Percentiles rank a stretch among this genome's conserved stretches.
Conservation (phyloP, 2,797 vertebrate species). For the Girardinus metallicus region DNA sequence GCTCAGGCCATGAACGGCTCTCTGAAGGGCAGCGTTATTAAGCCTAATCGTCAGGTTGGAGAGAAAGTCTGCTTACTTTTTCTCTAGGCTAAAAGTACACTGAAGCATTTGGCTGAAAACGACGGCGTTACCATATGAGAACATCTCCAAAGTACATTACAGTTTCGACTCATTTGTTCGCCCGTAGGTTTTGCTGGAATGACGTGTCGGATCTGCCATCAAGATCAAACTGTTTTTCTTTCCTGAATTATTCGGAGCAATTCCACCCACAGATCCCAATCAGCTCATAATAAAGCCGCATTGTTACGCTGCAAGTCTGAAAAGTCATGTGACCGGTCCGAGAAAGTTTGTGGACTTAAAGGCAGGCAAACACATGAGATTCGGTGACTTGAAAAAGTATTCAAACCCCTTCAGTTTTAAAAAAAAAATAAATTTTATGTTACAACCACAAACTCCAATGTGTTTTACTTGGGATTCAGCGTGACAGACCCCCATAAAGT, state of each 20-base stretch:
- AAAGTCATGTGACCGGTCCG: conserved; percentile 58
- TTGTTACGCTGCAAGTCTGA: conserved; percentile 40
- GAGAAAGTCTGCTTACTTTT: conserved; percentile 35
- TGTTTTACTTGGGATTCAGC: background rate
- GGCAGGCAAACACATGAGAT: conserved; percentile 52
- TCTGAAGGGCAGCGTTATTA: conserved; percentile 32
- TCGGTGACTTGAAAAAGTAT: background rate
- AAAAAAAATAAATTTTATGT: background rate
- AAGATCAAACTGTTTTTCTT: conserved; percentile 27
- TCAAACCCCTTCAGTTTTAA: background rate
- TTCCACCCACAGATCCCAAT: conserved; percentile 57
- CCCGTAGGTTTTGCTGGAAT: conserved; percentile 19
- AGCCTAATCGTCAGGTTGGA: conserved; percentile 2
- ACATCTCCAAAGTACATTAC: conserved; percentile 53
- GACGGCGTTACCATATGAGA: conserved; percentile 43
- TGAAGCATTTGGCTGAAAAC: conserved; percentile 45
- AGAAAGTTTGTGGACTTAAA: conserved; percentile 53
- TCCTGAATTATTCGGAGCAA: conserved; percentile 46
- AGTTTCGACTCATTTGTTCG: conserved; percentile 42
- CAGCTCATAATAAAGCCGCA: conserved; percentile 65
- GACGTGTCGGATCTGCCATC: conserved; percentile 2
- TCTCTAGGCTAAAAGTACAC: conserved; percentile 35
- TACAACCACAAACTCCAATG: background rate
- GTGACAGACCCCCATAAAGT: background rate
- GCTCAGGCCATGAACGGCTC: background rate